phyloP scores from a whole-genome alignment of 1,140 invertebrate genomes.

The Penaeus chinensis region DNA sequence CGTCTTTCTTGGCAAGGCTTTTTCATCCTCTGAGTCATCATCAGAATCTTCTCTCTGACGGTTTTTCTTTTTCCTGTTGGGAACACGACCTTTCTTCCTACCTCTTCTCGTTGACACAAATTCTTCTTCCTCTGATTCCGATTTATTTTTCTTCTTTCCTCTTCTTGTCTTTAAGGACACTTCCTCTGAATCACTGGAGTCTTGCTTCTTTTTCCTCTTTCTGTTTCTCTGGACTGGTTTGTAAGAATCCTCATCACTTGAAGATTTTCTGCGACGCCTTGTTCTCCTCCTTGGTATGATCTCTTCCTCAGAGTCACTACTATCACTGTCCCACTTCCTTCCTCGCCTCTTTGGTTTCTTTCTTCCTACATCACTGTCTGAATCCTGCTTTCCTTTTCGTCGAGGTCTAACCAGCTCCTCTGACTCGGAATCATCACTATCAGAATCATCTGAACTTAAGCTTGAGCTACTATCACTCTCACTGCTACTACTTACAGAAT shows the following conservation, averaged over 20 bases:
- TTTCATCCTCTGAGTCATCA: constrained; percentile 38
- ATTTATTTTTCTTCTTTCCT: constrained; percentile 44
- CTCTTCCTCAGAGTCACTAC: constrained; percentile 53
- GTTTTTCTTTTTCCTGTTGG: constrained; percentile 59
- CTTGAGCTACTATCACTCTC: not conserved
- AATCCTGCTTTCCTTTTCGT: constrained; percentile 22
- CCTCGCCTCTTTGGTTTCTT: constrained; percentile 30
- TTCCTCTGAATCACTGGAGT: constrained; percentile 49
- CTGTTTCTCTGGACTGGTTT: constrained; percentile 40
- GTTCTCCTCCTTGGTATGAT: constrained; percentile 39
- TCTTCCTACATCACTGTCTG: constrained; percentile 9
- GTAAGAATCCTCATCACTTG: constrained; percentile 56
- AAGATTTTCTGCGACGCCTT: constrained; percentile 51
- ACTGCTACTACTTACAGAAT: constrained; percentile 34
- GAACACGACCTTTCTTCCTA: constrained; percentile 47
- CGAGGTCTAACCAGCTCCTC: constrained; percentile 39
- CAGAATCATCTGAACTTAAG: constrained; percentile 31
- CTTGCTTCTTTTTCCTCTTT: constrained; percentile 56
- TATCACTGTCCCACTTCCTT: constrained; percentile 42
- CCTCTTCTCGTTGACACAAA: constrained; percentile 40
- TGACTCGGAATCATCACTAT: constrained; percentile 47
- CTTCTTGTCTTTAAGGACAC: constrained; percentile 28
- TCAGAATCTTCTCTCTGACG: constrained; percentile 55
- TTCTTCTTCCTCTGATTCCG: constrained; percentile 56
- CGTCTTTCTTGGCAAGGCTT: constrained; percentile 36